Base-by-base conservation (phyloP, 2,888 invertebrate genomes). In the Chymomyza caudatula region DNA sequence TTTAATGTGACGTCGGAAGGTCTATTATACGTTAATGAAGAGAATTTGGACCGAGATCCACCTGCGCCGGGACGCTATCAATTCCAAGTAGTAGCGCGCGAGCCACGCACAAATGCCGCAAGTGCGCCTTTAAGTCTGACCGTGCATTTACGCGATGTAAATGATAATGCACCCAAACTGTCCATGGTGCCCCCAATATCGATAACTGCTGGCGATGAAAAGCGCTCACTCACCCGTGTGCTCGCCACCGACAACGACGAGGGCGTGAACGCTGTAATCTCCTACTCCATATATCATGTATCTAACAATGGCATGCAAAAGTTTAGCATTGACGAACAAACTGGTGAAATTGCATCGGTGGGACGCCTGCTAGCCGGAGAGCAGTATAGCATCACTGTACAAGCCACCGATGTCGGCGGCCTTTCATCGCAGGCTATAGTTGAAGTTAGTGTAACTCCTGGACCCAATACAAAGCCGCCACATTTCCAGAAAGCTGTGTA, bases 251-350 rank as follows among this genome's bases (percentile, higher is more conserved):
- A 97, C 89, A 95, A 95, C 85, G 97, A 97, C 89, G 94, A 94
- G 87, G 96, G 95, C 66, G 94, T 94, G 86, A 96, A 97, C 90
- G 96, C 96, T 19, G 93, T 93, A 61, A 92, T 97, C 67, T 93
- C 93, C 44, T 97, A 96, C 91, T 94, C 94, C 78, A 96, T 97
- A 73, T 95, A 96, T 89, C 97, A 97, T 91, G 96, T 97, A 6
- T 96, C 97, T 69, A 97, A 97, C 90, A 96, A 96, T 89, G 97
- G 97, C 1, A 92, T 94, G 69, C 95, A 94, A 82, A 96, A 96
- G 90, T 97, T 97, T 89, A 93, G 93, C 81, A 96, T 97, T 80
- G 94, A 97, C 87, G 93, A 95, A 57, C 92, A 92, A 78, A 94
- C 94, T 13, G 97, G 97, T 22, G 92, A 94, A 74, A 94, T 95